Conservation (phyloP, 1,140 invertebrate species). For the Caenorhabditis brenneri region DNA sequence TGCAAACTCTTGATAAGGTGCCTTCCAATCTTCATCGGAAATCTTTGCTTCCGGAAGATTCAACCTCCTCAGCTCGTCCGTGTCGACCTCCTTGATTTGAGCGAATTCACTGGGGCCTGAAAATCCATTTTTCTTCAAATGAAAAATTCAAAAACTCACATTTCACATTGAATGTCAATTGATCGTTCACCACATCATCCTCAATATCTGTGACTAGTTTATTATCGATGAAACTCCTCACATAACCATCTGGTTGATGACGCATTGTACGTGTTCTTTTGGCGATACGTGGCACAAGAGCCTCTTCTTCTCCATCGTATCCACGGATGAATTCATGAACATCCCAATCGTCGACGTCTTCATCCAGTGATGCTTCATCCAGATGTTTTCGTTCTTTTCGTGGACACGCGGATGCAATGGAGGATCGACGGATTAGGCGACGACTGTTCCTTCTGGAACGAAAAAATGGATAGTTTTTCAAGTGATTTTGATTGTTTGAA, state of each 20-base stretch:
- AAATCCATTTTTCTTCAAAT: not conserved
- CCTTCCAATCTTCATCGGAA: constrained; percentile 43
- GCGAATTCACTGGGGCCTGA: constrained; percentile 51
- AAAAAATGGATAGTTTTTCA: not conserved
- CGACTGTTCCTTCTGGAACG: not conserved
- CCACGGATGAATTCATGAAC: constrained; percentile 2
- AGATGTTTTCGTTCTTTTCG: constrained; percentile 9
- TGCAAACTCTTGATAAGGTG: constrained; percentile 43
- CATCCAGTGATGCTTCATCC: not conserved
- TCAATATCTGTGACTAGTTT: constrained; percentile 54
- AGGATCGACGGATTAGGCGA: not conserved
- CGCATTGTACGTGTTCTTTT: constrained; percentile 55
- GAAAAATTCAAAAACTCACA: not conserved
- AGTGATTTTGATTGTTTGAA: no score
- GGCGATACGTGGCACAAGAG: constrained; percentile 37
- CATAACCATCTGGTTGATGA: constrained; percentile 57
- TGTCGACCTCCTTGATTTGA: constrained; percentile 41
- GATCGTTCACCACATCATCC: constrained; percentile 51
- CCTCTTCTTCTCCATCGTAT: constrained; percentile 21
- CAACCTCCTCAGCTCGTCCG: constrained; percentile 11
- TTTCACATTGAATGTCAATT: constrained; percentile 44
- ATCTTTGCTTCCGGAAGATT: constrained; percentile 21
- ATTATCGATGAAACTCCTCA: constrained; percentile 59
- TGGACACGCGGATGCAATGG: constrained; percentile 1
- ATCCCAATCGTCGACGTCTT: constrained; percentile 32